These are phyloP conservation scores for Tetragonisca angustula DNA, from an alignment of 2,888 invertebrate genomes.

Conservation along the genomic window DNA sequence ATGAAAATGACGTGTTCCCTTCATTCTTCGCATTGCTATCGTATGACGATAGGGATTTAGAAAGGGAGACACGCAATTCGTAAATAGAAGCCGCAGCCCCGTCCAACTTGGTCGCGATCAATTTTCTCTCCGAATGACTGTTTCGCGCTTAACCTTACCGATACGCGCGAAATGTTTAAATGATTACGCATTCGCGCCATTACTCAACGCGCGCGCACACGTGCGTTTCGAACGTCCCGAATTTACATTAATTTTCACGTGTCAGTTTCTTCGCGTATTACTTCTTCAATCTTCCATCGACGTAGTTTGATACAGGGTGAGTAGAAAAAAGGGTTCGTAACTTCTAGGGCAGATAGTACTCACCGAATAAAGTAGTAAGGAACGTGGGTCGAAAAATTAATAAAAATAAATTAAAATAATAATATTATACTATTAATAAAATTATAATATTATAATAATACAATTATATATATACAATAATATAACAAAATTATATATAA, in stretches of 20 bases:
- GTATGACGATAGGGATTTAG: conserved; percentile 59
- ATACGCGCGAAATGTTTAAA: conserved; percentile 35
- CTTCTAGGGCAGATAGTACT: neutral
- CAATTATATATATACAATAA: neutral
- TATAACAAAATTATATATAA: no score
- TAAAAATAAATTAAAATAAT: neutral
- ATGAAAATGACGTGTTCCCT: conserved; percentile 55
- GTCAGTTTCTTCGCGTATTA: no score
- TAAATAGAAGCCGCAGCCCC: conserved; percentile 37
- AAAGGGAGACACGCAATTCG: conserved; percentile 58
- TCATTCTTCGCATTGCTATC: conserved; percentile 45
- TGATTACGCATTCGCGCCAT: conserved; percentile 1
- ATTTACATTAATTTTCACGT: neutral
- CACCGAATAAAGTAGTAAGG: neutral
- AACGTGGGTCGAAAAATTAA: neutral
- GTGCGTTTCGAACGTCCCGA: conserved; percentile 24
- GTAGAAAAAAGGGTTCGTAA: no score
- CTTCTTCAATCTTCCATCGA: no score
- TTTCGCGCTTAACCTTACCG: neutral
- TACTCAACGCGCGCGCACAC: conserved; percentile 49
- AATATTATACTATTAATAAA: no score
- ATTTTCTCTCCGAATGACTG: conserved; percentile 21
- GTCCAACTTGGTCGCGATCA: conserved; percentile 23
- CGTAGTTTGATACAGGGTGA: conserved; percentile 13
- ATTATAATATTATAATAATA: no score